These are phyloP conservation scores for Cremastinae sp. DNA, from an alignment of 2,888 invertebrate genomes.

Conservation along the genomic window DNA sequence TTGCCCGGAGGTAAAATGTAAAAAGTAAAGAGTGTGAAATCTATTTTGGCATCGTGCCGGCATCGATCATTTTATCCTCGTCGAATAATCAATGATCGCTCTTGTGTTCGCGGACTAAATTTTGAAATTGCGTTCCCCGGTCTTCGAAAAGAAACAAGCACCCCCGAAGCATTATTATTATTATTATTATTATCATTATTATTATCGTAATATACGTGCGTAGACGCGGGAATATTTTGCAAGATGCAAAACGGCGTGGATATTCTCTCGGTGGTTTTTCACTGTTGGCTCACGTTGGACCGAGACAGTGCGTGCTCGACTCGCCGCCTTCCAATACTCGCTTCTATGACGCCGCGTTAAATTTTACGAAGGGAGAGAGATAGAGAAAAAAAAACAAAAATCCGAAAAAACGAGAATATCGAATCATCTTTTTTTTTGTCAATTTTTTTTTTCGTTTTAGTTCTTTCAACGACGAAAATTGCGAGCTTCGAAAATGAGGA, in stretches of 20 bases:
- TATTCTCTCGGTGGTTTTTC: constrained; percentile 62
- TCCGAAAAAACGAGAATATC: constrained; percentile 13
- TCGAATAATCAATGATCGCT: constrained; percentile 8
- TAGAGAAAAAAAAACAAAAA: constrained; percentile 7
- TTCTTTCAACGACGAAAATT: neutral
- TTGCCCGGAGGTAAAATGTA: neutral
- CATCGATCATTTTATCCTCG: constrained; percentile 5
- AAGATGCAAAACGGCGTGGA: constrained; percentile 70
- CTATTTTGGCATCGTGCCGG: neutral
- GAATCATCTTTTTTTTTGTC: neutral
- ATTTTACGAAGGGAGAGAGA: constrained; percentile 19
- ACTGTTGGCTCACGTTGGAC: constrained; percentile 49
- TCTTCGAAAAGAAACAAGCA: constrained; percentile 1
- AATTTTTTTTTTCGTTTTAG: too few relatives aligned
- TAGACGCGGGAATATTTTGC: constrained; percentile 69
- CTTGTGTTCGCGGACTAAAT: constrained; percentile 1
- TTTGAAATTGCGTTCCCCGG: constrained; percentile 28
- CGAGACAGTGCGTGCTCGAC: constrained; percentile 50
- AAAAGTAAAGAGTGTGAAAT: neutral
- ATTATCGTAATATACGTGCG: constrained; percentile 51
- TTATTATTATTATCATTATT: constrained; percentile 34
- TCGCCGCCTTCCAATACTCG: constrained; percentile 42
- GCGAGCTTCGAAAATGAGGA: constrained; percentile 68
- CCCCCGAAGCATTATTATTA: constrained; percentile 24
- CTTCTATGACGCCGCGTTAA: constrained; percentile 50